A percentile compares a stretch with the other conserved stretches of the same genome.
These are phyloP conservation scores for Clarias magur DNA, from an alignment of 2,113 vertebrate genomes.

Conservation along the genomic window DNA sequence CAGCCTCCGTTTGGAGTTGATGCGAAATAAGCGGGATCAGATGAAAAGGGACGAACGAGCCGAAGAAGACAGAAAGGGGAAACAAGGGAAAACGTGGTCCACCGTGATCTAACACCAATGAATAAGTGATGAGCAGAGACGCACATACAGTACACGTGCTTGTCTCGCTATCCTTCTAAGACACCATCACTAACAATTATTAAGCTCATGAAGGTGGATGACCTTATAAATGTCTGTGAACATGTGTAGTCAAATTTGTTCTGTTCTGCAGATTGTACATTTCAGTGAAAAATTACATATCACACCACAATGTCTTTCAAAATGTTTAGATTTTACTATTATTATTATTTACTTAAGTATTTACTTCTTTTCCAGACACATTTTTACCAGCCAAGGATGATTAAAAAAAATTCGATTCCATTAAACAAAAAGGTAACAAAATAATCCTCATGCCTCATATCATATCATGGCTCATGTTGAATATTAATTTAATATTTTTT, in stretches of 20 bases:
- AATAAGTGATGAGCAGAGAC: not conserved
- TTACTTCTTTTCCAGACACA: too few species aligned
- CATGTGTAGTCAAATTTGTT: not conserved
- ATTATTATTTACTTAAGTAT: too few species aligned
- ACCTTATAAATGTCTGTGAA: not conserved
- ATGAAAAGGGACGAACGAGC: slow-evolving; percentile 26
- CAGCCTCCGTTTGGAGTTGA: slow-evolving; percentile 42
- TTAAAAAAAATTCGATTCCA: too few species aligned
- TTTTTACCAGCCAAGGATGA: too few species aligned
- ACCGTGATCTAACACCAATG: not conserved
- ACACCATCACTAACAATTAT: not conserved
- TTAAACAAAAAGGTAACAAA: too few species aligned
- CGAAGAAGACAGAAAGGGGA: not conserved
- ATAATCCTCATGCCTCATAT: too few species aligned
- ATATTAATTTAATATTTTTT: too few species aligned
- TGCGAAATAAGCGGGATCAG: slow-evolving; percentile 29
- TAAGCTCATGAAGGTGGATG: not conserved
- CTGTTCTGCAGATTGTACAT: not conserved
- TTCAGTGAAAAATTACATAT: too few species aligned
- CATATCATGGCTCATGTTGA: too few species aligned
- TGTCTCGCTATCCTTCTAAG: not conserved
- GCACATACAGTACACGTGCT: not conserved
- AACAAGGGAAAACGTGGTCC: not conserved
- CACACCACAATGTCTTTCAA: too few species aligned
- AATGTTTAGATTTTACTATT: too few species aligned